Conservation (phyloP, 2,113 vertebrate species). For the Gymnarchus niloticus region DNA sequence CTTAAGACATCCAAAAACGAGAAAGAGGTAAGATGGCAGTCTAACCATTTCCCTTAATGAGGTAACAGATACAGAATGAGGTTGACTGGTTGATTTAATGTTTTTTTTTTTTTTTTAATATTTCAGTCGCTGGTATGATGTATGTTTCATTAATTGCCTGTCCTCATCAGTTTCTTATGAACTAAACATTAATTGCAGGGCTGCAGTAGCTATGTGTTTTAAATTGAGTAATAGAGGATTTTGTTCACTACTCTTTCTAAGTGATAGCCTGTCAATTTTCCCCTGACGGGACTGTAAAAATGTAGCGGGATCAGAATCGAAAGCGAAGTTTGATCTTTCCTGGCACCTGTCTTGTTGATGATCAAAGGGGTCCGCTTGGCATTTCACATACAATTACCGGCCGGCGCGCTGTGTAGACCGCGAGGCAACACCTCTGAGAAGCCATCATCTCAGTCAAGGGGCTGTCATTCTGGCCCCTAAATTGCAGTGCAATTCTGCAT, state of each 20-base stretch:
- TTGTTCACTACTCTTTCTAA: constrained; percentile 10
- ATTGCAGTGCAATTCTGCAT: constrained; percentile 9
- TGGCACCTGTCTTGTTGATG: background rate
- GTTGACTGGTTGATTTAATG: constrained; percentile 15
- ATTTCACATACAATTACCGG: constrained; percentile 22
- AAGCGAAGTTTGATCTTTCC: constrained; percentile 7
- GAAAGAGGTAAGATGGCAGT: background rate
- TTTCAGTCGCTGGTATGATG: background rate
- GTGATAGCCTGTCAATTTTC: background rate
- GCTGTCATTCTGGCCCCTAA: constrained; percentile 20
- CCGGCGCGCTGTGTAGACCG: background rate
- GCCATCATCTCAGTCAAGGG: background rate
- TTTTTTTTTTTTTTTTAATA: constrained; percentile 27
- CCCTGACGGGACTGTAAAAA: background rate
- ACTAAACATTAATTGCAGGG: constrained; percentile 17
- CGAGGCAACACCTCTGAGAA: background rate
- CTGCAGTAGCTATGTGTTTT: constrained; percentile 29
- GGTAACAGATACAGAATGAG: background rate
- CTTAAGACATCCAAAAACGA: background rate
- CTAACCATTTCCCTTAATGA: constrained; percentile 12
- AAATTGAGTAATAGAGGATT: constrained; percentile 11
- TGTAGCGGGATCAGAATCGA: background rate
- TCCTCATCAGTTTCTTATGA: background rate
- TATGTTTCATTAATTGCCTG: constrained; percentile 23
- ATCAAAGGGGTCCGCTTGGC: constrained; percentile 9